Evolutionary conservation across 2,797 vertebrate genomes (phyloP), one percentile per base, ranked within the genome.

Genomic region (Poeciliopsis presidionis): DNA sequence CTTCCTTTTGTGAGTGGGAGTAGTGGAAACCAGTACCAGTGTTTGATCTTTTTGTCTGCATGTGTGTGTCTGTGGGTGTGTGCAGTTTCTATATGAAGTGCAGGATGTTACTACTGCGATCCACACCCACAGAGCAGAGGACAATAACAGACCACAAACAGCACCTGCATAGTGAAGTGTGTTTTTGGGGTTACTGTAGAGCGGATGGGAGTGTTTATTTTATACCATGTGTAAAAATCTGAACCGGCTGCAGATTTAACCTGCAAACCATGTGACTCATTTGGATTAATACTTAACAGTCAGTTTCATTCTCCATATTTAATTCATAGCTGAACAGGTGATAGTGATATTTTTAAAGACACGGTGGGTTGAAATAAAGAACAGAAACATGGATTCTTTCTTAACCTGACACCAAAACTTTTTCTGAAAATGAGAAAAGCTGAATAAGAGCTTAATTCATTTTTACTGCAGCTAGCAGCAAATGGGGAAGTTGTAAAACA

Each of bases 121-220:
- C 87, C 89, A 91, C 92, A 92, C 93, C 84, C 85, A 87, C 83
- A 78, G 84, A 86, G 87, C 43, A 0, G 76, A 88, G 72, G 81
- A 94, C 92, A 93, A 91, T 90, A 76, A 61, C 65, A 88, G 33
- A 86, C 81, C 85, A 73, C 86, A 86, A 79, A 79, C 70, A 89
- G 82, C 89, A 93, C 85, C 90, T 92, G 87, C 81, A 74, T 39
- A 55, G 74, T 39, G 82, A 63, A 28, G 70, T 81, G 69, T 75
- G 72, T 81, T 81, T 46, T 30, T 11, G 30, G 30, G 78, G 39
- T 46, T 76, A 20, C 3, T 72, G 80, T 72, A 12, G 45, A 86
- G 78, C 90, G 91, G 93, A 94, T 91, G 88, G 80, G 73, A 86
- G 84, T 93, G 91, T 93, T 94, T 94, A 82, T 93, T 92, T 13